These are phyloP conservation scores for Nanorana parkeri DNA, from an alignment of 2,113 vertebrate species.

Conservation along the genomic window DNA sequence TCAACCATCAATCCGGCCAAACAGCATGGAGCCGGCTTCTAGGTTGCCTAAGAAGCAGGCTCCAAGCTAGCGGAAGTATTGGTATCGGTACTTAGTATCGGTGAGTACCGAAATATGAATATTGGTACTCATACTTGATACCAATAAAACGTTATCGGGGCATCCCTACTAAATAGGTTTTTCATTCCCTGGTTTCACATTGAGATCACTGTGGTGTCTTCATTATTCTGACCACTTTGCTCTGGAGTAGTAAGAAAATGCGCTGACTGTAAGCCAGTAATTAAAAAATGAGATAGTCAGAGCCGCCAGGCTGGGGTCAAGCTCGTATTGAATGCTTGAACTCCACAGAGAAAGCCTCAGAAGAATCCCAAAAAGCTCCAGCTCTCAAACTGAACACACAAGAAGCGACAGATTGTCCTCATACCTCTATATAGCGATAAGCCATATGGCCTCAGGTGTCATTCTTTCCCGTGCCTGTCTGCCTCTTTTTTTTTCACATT, in stretches of 20 bases:
- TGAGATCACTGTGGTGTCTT: not conserved
- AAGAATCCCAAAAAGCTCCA: not conserved
- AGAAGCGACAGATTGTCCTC: not conserved
- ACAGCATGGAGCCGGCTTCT: too few relatives aligned
- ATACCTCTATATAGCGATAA: not conserved
- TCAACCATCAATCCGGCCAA: too few relatives aligned
- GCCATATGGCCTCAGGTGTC: too few relatives aligned
- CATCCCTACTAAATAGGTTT: not conserved
- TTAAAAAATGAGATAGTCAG: slow-evolving; percentile 26
- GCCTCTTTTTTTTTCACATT: too few relatives aligned
- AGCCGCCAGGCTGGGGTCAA: slow-evolving; percentile 23
- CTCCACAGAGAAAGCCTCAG: not conserved
- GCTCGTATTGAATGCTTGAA: slow-evolving; percentile 37
- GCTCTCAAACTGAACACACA: slow-evolving; percentile 13
- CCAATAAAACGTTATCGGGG: too few relatives aligned
- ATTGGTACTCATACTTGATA: too few relatives aligned
- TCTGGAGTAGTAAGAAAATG: slow-evolving; percentile 18
- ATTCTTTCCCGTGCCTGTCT: too few relatives aligned
- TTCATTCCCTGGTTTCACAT: not conserved
- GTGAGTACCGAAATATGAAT: too few relatives aligned
- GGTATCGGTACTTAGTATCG: too few relatives aligned
- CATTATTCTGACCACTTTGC: slow-evolving; percentile 31
- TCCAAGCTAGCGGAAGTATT: too few relatives aligned
- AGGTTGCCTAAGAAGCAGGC: too few relatives aligned
- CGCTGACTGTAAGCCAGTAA: slow-evolving; percentile 4